Evolutionary conservation across 1,140 invertebrate genomes (phyloP), one percentile per base, ranked within the genome.

Genomic region (Drosophila arawakana): DNA sequence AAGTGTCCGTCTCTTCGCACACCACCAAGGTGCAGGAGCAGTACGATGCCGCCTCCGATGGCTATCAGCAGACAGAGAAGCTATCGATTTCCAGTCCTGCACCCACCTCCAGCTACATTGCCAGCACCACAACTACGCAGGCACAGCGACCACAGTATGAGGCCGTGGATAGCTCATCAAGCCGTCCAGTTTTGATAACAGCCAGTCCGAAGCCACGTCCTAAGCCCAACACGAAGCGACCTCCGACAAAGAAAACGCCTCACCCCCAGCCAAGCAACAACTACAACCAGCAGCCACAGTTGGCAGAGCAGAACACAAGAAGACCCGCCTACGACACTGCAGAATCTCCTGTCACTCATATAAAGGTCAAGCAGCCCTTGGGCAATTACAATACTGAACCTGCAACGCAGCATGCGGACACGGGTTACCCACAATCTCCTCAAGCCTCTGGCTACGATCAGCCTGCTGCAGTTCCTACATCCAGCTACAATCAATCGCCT

Each of bases 1-100:
- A 91, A 50, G 86, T 91, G 0, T 85, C 91, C 2, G 86, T 91
- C 1, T 91, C 90, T 15, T 91, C 90, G 44, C 83, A 91, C 43
- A 90, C 90, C 35, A 91, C 90, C 49, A 91, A 91, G 46, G 84
- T 90, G 2, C 76, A 91, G 61, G 84, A 84, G 61, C 73, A 89
- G 43, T 67, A 65, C 9, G 85, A 75, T 8, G 70, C 70, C 4
- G 75, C 55, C 46, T 70, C 84, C 0, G 67, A 66, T 8, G 46
- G 13, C 7, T 83, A 88, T n/a, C 76, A 79, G 49, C 78, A 73
- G 8, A 57, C 62, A 2, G 69, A 73, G 58, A 57, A 76, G 49
- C 37, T 67, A 9, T 11, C 52, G 6, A n/a, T 6, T 1, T 13
- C 57, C 11, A 73, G 57, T 44, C 57, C 69, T 30, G 63, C 63